These are phyloP conservation scores for Unio delphinus DNA, from an alignment of 2,888 invertebrate genomes.

Conservation along the genomic window DNA sequence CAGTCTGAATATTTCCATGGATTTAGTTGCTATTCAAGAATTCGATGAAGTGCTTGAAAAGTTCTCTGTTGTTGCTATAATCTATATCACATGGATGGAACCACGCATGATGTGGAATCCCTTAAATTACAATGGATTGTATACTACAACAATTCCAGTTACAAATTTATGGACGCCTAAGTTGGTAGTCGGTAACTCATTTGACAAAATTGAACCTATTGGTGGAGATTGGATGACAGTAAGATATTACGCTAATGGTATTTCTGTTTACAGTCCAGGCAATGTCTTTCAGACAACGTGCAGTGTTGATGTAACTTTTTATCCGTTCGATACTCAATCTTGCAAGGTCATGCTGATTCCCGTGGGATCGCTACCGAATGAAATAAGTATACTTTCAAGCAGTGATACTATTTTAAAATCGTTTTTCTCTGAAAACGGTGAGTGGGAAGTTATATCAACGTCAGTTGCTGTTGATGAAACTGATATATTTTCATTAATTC, in stretches of 20 bases:
- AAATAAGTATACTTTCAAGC: slow-evolving; percentile 11
- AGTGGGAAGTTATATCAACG: slow-evolving; percentile 24
- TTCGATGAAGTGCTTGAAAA: slow-evolving; percentile 29
- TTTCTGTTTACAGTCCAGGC: slow-evolving; percentile 10
- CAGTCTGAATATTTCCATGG: slow-evolving; percentile 12
- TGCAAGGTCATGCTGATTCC: slow-evolving; percentile 13
- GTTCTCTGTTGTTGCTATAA: slow-evolving; percentile 16
- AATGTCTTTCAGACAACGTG: slow-evolving; percentile 18
- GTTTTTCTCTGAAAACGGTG: slow-evolving; percentile 31
- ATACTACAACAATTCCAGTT: slow-evolving; percentile 12
- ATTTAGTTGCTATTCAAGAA: slow-evolving; percentile 22
- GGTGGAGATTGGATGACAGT: slow-evolving; percentile 10
- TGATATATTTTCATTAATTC: slow-evolving; percentile 13
- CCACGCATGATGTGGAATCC: slow-evolving; percentile 26
- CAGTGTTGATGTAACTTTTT: slow-evolving; percentile 13
- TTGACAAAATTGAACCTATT: slow-evolving; percentile 3
- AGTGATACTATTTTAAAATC: neutral
- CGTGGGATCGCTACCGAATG: slow-evolving; percentile 12
- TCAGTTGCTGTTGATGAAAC: slow-evolving; percentile 5
- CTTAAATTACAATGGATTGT: slow-evolving; percentile 11
- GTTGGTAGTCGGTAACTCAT: slow-evolving; percentile 11
- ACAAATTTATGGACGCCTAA: slow-evolving; percentile 20
- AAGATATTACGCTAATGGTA: slow-evolving; percentile 1
- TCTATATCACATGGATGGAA: slow-evolving; percentile 26
- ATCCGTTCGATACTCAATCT: slow-evolving; percentile 20